phyloP scores from a whole-genome alignment of 35 echinoderm and acorn worm genomes.

The Apostichopus parvimensis region DNA sequence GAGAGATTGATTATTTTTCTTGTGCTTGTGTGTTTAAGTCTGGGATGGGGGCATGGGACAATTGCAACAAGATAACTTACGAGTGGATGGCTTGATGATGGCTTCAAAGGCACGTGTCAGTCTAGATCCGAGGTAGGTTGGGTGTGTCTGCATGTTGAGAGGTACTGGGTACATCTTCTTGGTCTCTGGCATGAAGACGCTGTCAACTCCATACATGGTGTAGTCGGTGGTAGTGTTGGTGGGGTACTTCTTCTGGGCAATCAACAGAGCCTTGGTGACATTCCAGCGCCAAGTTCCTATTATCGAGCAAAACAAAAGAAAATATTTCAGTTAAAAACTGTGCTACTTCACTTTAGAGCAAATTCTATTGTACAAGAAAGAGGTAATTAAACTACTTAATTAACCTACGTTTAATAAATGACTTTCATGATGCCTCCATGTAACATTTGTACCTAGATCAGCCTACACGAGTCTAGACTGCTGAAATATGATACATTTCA shows the following conservation, averaged over 20 bases:
- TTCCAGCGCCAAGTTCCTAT: constrained; percentile 93
- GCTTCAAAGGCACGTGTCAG: constrained; percentile 90
- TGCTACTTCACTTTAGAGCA: too few relatives aligned
- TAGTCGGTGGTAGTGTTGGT: constrained; percentile 26
- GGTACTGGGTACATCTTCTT: constrained; percentile 50
- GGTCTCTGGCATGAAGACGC: constrained; percentile 46
- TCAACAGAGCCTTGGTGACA: constrained; percentile 86
- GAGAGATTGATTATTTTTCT: too few relatives aligned
- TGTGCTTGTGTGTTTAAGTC: too few relatives aligned
- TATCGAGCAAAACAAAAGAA: background rate
- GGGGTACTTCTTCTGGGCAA: constrained; percentile 68
- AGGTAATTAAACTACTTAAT: too few relatives aligned
- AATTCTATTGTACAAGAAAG: too few relatives aligned
- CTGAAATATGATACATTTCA: too few relatives aligned
- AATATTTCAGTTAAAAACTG: background rate
- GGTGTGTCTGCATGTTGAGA: constrained; percentile 81
- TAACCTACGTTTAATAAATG: too few relatives aligned
- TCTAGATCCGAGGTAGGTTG: constrained; percentile 72
- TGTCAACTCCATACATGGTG: constrained; percentile 62
- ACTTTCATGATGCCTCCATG: too few relatives aligned
- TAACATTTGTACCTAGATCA: too few relatives aligned
- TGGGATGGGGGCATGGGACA: too few relatives aligned
- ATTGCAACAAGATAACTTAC: constrained; percentile 55
- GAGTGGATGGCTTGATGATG: constrained; percentile 88
- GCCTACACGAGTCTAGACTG: too few relatives aligned